Evolutionary conservation across 2,888 invertebrate species (phyloP), one percentile per base, ranked within the genome.

Genomic region (Elysia crispata): DNA sequence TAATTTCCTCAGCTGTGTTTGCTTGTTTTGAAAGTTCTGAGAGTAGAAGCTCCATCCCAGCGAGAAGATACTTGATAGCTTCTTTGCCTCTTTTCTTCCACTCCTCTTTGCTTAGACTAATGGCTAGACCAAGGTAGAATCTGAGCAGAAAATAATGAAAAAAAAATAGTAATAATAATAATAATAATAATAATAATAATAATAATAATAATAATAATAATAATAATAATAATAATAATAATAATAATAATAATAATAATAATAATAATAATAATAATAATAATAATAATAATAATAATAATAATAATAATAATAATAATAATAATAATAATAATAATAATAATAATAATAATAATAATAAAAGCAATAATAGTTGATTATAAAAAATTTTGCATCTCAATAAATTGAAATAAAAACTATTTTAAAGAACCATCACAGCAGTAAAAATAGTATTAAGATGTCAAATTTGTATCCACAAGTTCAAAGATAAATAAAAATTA

Each of bases 91-190:
- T 85, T 5, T 83, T 82, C 11, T 89, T 90, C 28, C 90, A 89
- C 8, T 91, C 91, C 79, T 86, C 87, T 69, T 88, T 89, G 83
- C 87, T 87, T 76, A 91, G 79, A 28, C 89, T 87, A 64, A 91
- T 83, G 11, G 91, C 90, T 62, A 91, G 82, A 6, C 91, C 91
- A 41, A 91, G 85, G 85, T 91, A 91, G 82, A 90, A 89, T 82
- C 91, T 91, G 82, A 57, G 82, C 31, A 33, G 20, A 64, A 49
- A 41, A 41, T 74, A 8, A n/a, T 8, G 57, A n/a, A n/a, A n/a
- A n/a, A n/a, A n/a, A n/a, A n/a, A n/a, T n/a, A n/a, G n/a, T n/a
- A n/a, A 23, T 60, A 5, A 23, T 23, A 60, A 60, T 6, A 60
- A 60, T 23, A n/a, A n/a, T 60, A 25, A n/a, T n/a, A 60, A 8